phyloP scores from a whole-genome alignment of 2,888 invertebrate species.

The Tenthredo livida region DNA sequence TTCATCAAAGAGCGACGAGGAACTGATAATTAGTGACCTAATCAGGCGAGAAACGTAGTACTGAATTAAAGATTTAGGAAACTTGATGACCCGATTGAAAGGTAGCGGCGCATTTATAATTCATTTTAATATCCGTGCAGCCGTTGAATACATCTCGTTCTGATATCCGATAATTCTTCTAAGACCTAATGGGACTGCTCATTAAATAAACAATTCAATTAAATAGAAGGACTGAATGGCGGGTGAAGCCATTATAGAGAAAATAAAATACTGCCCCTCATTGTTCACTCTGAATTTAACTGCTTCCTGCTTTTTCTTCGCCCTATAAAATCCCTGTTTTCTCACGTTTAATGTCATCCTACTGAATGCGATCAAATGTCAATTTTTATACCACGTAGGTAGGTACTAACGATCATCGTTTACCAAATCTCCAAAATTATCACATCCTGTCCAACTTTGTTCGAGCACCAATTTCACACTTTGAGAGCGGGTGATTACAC shows the following conservation, averaged over 20 bases:
- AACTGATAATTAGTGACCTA: background rate
- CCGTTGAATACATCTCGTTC: background rate
- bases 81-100: background rate
- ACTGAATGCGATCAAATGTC: background rate
- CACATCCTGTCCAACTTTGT: background rate
- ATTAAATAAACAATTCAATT: constrained; percentile 69
- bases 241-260: constrained; percentile 41
- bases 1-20: background rate
- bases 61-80: background rate
- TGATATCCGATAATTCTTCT: constrained; percentile 16
- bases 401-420: constrained; percentile 1
- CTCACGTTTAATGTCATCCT: background rate
- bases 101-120: constrained; percentile 59
- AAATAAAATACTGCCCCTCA: constrained; percentile 29
- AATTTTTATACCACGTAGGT: background rate
- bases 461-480: background rate
- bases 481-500: background rate
- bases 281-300: constrained; percentile 26
- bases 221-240: constrained; percentile 61
- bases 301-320: background rate
- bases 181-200: constrained; percentile 54
- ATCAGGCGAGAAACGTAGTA: background rate
- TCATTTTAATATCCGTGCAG: constrained; percentile 59
- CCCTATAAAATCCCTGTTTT: constrained; percentile 6
- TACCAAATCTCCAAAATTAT: background rate